Evolutionary conservation across 2,113 vertebrate genomes (phyloP).

Genomic region (Ceratotherium simum): DNA sequence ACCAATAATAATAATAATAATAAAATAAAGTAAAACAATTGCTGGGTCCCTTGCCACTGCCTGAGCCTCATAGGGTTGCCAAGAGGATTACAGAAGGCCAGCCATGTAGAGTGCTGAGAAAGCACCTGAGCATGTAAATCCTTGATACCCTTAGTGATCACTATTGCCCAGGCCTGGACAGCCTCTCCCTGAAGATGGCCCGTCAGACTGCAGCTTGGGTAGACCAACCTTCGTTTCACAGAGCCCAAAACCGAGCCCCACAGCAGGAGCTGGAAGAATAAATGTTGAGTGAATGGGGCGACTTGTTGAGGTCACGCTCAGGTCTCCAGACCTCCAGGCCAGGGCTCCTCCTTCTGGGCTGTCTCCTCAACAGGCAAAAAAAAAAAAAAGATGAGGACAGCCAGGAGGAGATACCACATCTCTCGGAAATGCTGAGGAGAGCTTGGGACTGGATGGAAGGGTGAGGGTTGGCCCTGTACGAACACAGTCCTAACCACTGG

Average conservation of each 20-base stretch:
- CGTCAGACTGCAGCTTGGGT: background rate
- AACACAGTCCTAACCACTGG: background rate
- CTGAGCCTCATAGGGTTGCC: background rate
- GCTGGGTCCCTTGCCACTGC: too few relatives aligned
- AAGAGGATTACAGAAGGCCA: background rate
- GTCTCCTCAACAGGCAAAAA: background rate
- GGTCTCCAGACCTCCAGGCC: background rate
- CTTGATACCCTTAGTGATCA: background rate
- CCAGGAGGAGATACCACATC: accelerated
- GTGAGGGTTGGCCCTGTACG: background rate
- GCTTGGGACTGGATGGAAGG: background rate
- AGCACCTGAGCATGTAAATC: background rate
- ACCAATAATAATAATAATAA: too few relatives aligned
- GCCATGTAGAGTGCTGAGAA: background rate
- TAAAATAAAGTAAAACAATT: background rate
- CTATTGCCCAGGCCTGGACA: background rate
- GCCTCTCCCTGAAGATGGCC: background rate
- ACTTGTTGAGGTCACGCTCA: background rate
- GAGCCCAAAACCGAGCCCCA: background rate
- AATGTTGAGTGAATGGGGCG: too few relatives aligned
- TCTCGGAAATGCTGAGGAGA: background rate
- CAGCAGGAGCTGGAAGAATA: background rate
- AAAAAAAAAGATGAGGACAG: background rate
- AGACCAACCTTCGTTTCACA: background rate
- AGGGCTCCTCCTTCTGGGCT: background rate